Conservation (phyloP, 92 coral and sea anemone species). For the Montipora capitata region DNA sequence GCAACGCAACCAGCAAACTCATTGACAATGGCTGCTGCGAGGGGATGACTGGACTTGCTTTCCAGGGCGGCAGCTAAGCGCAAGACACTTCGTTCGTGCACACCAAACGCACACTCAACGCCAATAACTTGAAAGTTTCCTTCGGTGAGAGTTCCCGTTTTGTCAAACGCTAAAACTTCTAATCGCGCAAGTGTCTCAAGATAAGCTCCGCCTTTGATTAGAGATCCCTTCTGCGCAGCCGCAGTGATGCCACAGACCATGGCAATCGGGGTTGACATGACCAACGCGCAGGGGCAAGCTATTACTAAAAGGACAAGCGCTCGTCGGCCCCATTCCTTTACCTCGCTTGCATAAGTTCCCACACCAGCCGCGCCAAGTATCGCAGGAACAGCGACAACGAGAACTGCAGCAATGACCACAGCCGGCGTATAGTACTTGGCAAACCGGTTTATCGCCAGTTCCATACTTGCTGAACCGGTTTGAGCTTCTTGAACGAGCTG, state of each 20-base stretch:
- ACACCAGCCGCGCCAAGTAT: slow-evolving; percentile 59
- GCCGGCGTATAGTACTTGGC: slow-evolving; percentile 28
- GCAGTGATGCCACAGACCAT: slow-evolving; percentile 94
- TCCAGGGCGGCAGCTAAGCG: slow-evolving; percentile 63
- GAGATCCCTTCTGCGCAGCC: slow-evolving; percentile 94
- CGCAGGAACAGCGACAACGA: slow-evolving; percentile 89
- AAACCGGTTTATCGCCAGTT: slow-evolving; percentile 54
- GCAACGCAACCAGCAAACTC: slow-evolving; percentile 94
- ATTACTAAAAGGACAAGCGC: slow-evolving; percentile 93
- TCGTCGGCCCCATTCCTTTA: slow-evolving; percentile 86
- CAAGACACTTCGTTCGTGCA: slow-evolving; percentile 82
- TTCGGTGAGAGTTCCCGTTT: slow-evolving; percentile 84
- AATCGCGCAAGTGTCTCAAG: slow-evolving; percentile 82
- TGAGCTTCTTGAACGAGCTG: slow-evolving; percentile 96
- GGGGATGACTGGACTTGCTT: slow-evolving; percentile 95
- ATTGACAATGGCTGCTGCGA: slow-evolving; percentile 95
- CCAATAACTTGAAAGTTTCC: slow-evolving; percentile 78
- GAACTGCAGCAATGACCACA: slow-evolving; percentile 82
- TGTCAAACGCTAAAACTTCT: slow-evolving; percentile 89
- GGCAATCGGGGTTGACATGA: slow-evolving; percentile 71
- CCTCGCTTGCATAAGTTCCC: slow-evolving; percentile 84
- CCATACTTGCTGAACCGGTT: slow-evolving; percentile 86
- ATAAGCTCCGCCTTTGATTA: slow-evolving; percentile 58
- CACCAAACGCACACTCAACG: slow-evolving; percentile 77
- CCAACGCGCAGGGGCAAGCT: slow-evolving; percentile 98